phyloP scores from a whole-genome alignment of 1,140 invertebrate genomes.

The Drosophila pruinosa region DNA sequence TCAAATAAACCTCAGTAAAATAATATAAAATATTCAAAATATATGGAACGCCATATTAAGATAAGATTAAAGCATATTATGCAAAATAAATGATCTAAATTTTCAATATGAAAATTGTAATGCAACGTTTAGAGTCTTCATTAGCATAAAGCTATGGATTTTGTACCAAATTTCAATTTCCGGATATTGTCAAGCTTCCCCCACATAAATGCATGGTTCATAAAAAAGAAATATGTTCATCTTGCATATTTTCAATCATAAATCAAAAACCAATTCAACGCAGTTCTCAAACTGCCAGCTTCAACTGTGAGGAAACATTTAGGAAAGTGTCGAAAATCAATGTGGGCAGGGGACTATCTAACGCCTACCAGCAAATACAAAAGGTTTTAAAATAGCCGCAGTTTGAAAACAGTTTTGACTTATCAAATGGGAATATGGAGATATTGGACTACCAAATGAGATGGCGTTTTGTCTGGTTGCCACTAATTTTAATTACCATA shows the following conservation, averaged over 20 bases:
- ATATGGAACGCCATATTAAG: not conserved
- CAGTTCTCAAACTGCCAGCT: not conserved
- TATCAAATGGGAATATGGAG: constrained; percentile 54
- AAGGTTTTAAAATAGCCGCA: constrained; percentile 21
- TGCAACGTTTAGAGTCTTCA: not conserved
- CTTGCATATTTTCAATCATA: constrained; percentile 16
- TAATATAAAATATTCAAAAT: not conserved
- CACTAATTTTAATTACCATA: constrained; percentile 69
- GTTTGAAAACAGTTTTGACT: constrained; percentile 45
- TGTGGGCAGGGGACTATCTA: constrained; percentile 37
- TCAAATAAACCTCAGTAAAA: not conserved
- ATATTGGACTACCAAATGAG: constrained; percentile 47
- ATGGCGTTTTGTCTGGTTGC: constrained; percentile 63
- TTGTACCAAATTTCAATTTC: not conserved
- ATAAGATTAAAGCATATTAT: not conserved
- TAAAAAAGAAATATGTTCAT: constrained; percentile 12
- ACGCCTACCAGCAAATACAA: constrained; percentile 60
- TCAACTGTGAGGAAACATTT: not conserved
- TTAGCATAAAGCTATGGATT: not conserved
- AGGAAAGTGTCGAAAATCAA: constrained; percentile 37
- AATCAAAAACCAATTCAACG: constrained; percentile 10
- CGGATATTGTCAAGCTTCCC: not conserved
- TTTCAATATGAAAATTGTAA: not conserved
- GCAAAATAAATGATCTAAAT: not conserved
- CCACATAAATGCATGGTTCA: not conserved